Evolutionary conservation across 1,140 invertebrate genomes (phyloP).

Genomic region (Uloborus diversus): DNA sequence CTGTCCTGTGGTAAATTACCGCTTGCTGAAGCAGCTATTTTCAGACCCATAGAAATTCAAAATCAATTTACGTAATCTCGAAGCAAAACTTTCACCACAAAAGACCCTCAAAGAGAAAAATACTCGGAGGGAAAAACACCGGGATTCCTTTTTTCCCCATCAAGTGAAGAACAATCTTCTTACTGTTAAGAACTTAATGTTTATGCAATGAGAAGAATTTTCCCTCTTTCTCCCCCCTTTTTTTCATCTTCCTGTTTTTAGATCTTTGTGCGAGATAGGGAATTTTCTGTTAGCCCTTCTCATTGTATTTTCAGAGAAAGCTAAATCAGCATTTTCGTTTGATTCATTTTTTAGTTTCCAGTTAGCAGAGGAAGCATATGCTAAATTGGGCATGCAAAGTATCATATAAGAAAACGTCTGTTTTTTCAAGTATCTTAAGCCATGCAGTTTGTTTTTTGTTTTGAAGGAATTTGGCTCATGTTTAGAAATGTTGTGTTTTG

Average conservation of each 20-base stretch:
- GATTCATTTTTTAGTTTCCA: not conserved
- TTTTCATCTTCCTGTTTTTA: not conserved
- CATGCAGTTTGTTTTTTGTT: no score
- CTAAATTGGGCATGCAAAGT: constrained; percentile 22
- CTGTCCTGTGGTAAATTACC: not conserved
- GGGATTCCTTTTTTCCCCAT: not conserved
- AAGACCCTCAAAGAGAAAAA: no score
- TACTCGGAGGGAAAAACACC: not conserved
- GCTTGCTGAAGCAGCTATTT: constrained; percentile 1
- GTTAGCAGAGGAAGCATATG: no score
- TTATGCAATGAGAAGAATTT: constrained; percentile 27
- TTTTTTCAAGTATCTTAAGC: not conserved
- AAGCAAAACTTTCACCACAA: constrained; percentile 8
- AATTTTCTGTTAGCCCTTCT: constrained; percentile 8
- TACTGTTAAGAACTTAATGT: constrained; percentile 38
- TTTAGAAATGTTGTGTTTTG: no score
- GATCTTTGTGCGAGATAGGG: constrained; percentile 19
- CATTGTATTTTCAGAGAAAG: constrained; percentile 4
- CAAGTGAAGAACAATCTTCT: not conserved
- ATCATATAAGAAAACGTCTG: constrained; percentile 14
- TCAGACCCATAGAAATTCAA: not conserved
- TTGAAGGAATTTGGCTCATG: no score
- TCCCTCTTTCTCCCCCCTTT: not conserved
- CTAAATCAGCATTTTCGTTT: constrained; percentile 11
- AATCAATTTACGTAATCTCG: constrained; percentile 24